A percentile compares a stretch with the other conserved stretches of the same genome.
Conservation (phyloP, 2,797 vertebrate species). For the Propithecus perrieri region DNA sequence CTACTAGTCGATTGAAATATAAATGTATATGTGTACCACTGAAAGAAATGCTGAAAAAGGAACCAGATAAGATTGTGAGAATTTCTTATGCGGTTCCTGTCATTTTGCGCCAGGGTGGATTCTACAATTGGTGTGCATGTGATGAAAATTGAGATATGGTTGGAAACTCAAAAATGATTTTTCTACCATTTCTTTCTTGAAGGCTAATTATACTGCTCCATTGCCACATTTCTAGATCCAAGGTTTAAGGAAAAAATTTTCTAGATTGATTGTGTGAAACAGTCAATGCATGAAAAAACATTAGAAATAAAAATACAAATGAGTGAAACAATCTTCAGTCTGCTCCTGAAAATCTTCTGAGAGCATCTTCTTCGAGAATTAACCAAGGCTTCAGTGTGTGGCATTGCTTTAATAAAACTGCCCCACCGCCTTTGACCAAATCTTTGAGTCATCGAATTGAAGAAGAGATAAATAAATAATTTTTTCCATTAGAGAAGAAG, state of each 20-base stretch:
- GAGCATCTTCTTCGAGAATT: background rate
- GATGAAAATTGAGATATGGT: background rate
- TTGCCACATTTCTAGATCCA: background rate
- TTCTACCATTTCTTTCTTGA: background rate
- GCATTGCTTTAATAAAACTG: background rate
- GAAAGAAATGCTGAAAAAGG: background rate
- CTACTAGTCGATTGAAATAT: background rate
- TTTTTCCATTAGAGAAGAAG: background rate
- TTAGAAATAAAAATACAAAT: background rate
- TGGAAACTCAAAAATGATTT: background rate
- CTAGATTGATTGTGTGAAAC: background rate
- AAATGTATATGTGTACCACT: background rate
- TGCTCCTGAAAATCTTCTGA: background rate
- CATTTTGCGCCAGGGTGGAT: background rate
- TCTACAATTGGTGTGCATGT: background rate
- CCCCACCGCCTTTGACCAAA: background rate
- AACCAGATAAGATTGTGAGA: background rate
- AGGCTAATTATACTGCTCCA: background rate
- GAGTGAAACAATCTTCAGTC: background rate
- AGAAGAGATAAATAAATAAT: background rate
- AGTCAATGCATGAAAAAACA: background rate
- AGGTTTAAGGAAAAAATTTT: background rate
- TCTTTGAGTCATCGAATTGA: background rate
- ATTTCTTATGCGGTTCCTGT: background rate
- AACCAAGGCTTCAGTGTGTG: background rate